These are phyloP conservation scores for Kuschelorhynchus macadamiae DNA, from an alignment of 2,888 invertebrate genomes.

Conservation along the genomic window DNA sequence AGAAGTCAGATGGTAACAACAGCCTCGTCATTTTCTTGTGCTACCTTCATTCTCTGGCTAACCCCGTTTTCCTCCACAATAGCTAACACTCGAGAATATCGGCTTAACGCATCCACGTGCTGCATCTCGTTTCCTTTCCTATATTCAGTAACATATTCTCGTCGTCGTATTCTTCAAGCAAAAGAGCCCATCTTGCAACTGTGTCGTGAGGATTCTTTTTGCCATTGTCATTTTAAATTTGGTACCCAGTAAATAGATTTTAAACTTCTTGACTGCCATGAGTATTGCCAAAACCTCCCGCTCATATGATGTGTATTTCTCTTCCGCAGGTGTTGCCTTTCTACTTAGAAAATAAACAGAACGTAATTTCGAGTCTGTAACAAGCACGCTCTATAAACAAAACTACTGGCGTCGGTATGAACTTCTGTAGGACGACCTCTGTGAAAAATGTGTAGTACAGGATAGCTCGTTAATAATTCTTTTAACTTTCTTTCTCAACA, in stretches of 20 bases:
- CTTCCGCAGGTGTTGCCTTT: slow-evolving; percentile 55
- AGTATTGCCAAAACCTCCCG: slow-evolving; percentile 60
- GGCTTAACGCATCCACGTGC: slow-evolving; percentile 57
- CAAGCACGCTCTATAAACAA: slow-evolving; percentile 57
- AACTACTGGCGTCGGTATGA: slow-evolving; percentile 53
- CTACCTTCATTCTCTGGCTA: slow-evolving; percentile 17
- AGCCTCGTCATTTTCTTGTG: slow-evolving; percentile 51
- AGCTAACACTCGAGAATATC: slow-evolving; percentile 47
- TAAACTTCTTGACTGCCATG: slow-evolving; percentile 54
- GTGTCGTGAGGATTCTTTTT: slow-evolving; percentile 56
- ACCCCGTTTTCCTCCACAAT: slow-evolving; percentile 50
- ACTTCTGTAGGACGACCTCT: slow-evolving; percentile 54
- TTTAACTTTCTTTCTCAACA: slow-evolving; percentile 26
- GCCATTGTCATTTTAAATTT: slow-evolving; percentile 55
- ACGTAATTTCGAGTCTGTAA: slow-evolving; percentile 55
- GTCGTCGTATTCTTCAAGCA: slow-evolving; percentile 57
- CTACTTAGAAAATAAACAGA: slow-evolving; percentile 59
- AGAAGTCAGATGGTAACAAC: slow-evolving; percentile 52
- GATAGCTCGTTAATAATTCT: slow-evolving; percentile 37
- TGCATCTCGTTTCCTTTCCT: slow-evolving; percentile 54
- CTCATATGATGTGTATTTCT: slow-evolving; percentile 45
- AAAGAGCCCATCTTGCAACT: slow-evolving; percentile 59
- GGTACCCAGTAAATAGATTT: slow-evolving; percentile 57
- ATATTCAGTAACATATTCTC: slow-evolving; percentile 58
- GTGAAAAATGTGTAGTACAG: slow-evolving; percentile 48